Evolutionary conservation across 2,797 vertebrate genomes (phyloP), one percentile per base, ranked within the genome.

Genomic region (Phoebastria nigripes): DNA sequence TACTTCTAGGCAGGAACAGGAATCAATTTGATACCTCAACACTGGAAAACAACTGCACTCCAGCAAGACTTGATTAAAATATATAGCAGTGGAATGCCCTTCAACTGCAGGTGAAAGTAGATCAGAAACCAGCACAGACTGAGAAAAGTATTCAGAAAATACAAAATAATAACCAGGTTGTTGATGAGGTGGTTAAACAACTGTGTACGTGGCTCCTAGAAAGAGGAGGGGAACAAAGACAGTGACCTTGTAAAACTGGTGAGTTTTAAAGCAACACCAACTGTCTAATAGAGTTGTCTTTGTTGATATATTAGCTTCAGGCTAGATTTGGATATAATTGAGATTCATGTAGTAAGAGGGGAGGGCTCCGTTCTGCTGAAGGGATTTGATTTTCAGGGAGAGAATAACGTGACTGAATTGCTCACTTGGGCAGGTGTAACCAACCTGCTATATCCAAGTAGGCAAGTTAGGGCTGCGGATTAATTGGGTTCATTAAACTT

Each of bases 371-470:
- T 29, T 85, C 59, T 63, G 55, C 79, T 74, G 59, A 39, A 70
- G 72, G 59, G 54, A 44, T 88, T 81, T 42, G 80, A 59, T 67
- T 96, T 88, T 86, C 69, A 41, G 84, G 44, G 78, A 58, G 42
- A 87, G 92, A 83, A 47, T 58, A 47, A 35, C 14, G 29, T 28
- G 84, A 54, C 39, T n/a, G 73, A 61, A 81, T 74, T 2, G 2
- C 73, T 89, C 67, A 49, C 69, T 83, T n/a, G 82, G 77, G 87
- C 84, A 61, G 56, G 82, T 73, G 82, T 17, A 70, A 70, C 66
- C 86, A 86, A 65, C 80, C 89, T 28, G 69, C 76, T 89, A 12
- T 10, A 54, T 26, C 63, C 69, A 66, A 28, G 55, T 9, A 37
- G 78, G 82, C 29, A 58, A 80, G 59, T 28, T 12, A 46, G 52